A percentile compares a stretch with the other conserved stretches of the same genome.
phyloP scores from a whole-genome alignment of 2,113 vertebrate genomes.

The Melanerpes aurifrons region DNA sequence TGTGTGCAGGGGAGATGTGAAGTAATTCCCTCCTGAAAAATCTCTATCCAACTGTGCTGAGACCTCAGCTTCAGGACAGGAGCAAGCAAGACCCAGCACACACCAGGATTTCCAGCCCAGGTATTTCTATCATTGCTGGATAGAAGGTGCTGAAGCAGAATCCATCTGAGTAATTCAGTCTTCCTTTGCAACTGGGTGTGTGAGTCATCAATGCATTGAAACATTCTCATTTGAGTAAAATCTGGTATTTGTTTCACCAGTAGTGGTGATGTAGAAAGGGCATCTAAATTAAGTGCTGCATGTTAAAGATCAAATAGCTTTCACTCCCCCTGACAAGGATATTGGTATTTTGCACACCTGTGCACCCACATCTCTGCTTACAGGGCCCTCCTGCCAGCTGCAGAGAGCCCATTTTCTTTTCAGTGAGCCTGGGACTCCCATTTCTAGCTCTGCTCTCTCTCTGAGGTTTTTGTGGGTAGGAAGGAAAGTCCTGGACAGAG shows the following conservation, averaged over 20 bases:
- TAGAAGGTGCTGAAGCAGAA: not conserved
- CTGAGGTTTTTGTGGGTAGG: not conserved
- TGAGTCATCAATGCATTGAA: slow-evolving; percentile 26
- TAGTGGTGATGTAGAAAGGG: not conserved
- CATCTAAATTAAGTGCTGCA: not conserved
- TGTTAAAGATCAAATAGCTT: slow-evolving; percentile 1
- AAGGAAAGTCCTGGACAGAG: not conserved
- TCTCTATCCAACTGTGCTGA: not conserved
- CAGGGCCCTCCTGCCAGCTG: not conserved
- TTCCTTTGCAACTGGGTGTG: not conserved
- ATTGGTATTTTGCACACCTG: not conserved
- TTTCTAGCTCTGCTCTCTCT: not conserved
- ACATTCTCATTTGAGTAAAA: not conserved
- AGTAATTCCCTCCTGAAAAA: not conserved
- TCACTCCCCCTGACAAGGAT: not conserved
- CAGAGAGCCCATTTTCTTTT: not conserved
- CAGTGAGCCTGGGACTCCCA: not conserved
- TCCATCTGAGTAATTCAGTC: not conserved
- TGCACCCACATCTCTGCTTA: not conserved
- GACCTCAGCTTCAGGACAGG: not conserved
- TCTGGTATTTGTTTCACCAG: slow-evolving; percentile 32
- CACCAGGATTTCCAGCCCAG: not conserved
- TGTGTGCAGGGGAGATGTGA: fast-evolving
- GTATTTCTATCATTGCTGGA: not conserved
- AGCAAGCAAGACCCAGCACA: not conserved